Evolutionary conservation across 2,797 vertebrate genomes (phyloP), one percentile per base, ranked within the genome.

Genomic region (Rhinella marina): DNA sequence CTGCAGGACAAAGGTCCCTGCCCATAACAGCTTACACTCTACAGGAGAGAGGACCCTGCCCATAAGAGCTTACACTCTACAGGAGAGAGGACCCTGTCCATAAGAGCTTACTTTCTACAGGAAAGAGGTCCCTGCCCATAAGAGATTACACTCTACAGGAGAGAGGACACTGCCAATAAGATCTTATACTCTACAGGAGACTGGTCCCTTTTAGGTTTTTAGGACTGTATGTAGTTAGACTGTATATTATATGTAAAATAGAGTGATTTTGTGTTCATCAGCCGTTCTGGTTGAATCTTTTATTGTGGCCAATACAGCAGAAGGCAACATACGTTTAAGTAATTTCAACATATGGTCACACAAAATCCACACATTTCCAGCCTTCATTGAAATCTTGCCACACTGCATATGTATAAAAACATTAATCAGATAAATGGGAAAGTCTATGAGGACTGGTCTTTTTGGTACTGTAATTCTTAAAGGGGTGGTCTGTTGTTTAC

Each of bases 251-350:
- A 29, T 82, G 56, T 19, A 50, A 19, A 68, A 54, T 17, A 64
- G 8, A 48, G 66, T 48, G 11, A 25, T 82, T 27, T 59, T 54
- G 27, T 59, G 62, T 62, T 81, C 23, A 48, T 66, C 81, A 50
- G 41, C n/a, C 7, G 6, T 82, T 82, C 25, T 25, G 14, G 68
- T 21, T 23, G 73, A 85, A 54, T 62, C 10, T 50, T 19, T 64
- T 16, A 78, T 23, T 72, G 57, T 76, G 78, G 80, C 86, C 81
- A 83, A 83, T 83, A 56, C 81, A 87, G 72, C 86, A 83, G 86
- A 87, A 87, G 86, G 86, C 81, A 66, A 83, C 81, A 87, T 87
- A 87, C 86, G 81, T 83, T 87, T 56, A 27, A 87, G n/a, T 76
- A 76, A 77, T 83, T 77, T 83, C 73, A 87, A 57, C 86, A 87